Evolutionary conservation across 2,888 invertebrate species (phyloP), one percentile per base, ranked within the genome.

Genomic region (Bombylius discolor): DNA sequence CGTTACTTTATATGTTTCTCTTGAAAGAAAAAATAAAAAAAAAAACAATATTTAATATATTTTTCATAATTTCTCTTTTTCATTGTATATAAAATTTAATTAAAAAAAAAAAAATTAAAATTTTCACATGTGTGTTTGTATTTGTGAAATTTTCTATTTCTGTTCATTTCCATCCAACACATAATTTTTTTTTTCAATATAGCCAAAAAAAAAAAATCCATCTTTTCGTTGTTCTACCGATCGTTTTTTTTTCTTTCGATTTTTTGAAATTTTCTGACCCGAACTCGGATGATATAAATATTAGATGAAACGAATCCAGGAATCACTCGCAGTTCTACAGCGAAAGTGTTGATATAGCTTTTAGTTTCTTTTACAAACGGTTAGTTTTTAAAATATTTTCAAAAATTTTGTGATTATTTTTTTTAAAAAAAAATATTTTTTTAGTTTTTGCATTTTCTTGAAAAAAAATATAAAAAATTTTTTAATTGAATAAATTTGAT

Each of bases 321-420:
- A 69, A 65, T 60, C 73, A 73, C 74, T 73, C 73, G 73, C 73
- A 73, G 72, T 73, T 73, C 73, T 70, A 69, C 67, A 71, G 73
- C 71, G 71, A 73, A 73, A 73, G 73, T 73, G 73, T 72, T 71
- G 72, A 64, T 71, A 66, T 65, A 68, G 67, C 66, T 68, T 65
- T 64, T 65, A 68, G 61, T 66, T 67, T 69, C 66, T 65, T 23
- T 66, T 64, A 64, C 62, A 65, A 69, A 70, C 69, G 70, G 70
- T 70, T 67, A 66, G 70, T 71, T 63, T 53, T 14, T 36, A 9
- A 36, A 48, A 51, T 44, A 46, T 51, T 33, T 12, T 51, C 56
- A 9, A 51, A 53, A 31, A 42, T 44, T 54, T 44, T 55, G 33
- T 36, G 9, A 36, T 36, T 36, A 36, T 36, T 36, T 36, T 55